These are phyloP conservation scores for Lontra canadensis DNA, from an alignment of 2,113 vertebrate species.

Conservation along the genomic window DNA sequence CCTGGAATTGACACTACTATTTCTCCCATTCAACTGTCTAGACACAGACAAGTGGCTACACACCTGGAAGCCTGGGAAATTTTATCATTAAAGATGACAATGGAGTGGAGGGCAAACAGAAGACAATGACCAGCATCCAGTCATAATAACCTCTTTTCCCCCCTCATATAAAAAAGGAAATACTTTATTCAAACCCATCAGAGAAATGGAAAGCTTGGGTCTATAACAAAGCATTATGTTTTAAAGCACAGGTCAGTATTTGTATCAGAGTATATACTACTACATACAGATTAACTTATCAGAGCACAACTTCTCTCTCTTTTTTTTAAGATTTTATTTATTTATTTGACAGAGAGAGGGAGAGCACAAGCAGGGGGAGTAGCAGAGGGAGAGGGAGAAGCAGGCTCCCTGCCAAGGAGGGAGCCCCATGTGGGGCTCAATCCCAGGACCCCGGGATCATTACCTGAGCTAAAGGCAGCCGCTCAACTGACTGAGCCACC, in stretches of 20 bases:
- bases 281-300: not conserved
- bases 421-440: no score
- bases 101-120: not conserved
- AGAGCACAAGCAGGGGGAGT: no score
- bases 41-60: not conserved
- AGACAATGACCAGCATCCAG: not conserved
- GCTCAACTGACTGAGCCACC: no score
- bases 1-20: not conserved
- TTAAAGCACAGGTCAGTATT: not conserved
- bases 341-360: no score
- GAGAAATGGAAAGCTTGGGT: not conserved
- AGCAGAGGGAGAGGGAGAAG: no score
- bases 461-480: no score
- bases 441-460: no score
- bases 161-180: not conserved
- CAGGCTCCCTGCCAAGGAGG: no score
- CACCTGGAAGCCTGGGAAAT: not conserved
- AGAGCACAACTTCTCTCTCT: not conserved
- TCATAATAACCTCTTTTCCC: not conserved
- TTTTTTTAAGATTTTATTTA: no score
- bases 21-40: not conserved
- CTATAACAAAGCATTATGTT: not conserved
- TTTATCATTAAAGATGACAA: not conserved
- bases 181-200: not conserved
- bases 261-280: not conserved